A percentile compares a stretch with the other conserved stretches of the same genome.
Conservation (phyloP, 2,888 invertebrate species). For the Aleiodes leptofemur region DNA sequence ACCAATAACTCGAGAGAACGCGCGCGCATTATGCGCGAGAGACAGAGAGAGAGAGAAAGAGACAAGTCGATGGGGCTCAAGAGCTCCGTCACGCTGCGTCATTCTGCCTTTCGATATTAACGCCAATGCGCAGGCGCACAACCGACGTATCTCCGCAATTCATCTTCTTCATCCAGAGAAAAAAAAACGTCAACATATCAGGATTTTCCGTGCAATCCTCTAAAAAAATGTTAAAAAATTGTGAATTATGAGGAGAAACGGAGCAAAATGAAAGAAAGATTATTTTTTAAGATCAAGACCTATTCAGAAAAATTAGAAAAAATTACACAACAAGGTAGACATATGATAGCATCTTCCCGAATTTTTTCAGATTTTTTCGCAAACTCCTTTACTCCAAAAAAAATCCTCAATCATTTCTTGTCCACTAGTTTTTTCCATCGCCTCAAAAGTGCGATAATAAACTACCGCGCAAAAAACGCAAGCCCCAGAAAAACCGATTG, state of each 20-base stretch:
- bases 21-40: constrained; percentile 47
- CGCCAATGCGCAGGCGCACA: constrained; percentile 41
- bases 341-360: too few relatives aligned
- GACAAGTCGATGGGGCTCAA: constrained; percentile 57
- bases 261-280: too few relatives aligned
- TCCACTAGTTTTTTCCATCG: background rate
- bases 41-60: background rate
- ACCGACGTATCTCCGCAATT: constrained; percentile 17
- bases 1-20: constrained; percentile 63
- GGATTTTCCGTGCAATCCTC: background rate
- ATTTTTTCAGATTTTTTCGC: too few relatives aligned
- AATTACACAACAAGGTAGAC: too few relatives aligned
- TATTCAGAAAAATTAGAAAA: background rate
- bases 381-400: too few relatives aligned
- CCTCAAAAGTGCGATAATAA: background rate
- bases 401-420: background rate
- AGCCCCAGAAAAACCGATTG: background rate
- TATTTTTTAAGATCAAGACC: too few relatives aligned
- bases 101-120: constrained; percentile 27
- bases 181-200: background rate
- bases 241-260: too few relatives aligned
- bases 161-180: background rate
- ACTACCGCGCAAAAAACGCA: background rate
- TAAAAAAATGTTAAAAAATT: too few relatives aligned
- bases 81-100: constrained; percentile 49